Percentiles rank a stretch among this genome's conserved stretches.
Conservation (phyloP, 92 coral and sea anemone genomes). For the Porites divaricata region DNA sequence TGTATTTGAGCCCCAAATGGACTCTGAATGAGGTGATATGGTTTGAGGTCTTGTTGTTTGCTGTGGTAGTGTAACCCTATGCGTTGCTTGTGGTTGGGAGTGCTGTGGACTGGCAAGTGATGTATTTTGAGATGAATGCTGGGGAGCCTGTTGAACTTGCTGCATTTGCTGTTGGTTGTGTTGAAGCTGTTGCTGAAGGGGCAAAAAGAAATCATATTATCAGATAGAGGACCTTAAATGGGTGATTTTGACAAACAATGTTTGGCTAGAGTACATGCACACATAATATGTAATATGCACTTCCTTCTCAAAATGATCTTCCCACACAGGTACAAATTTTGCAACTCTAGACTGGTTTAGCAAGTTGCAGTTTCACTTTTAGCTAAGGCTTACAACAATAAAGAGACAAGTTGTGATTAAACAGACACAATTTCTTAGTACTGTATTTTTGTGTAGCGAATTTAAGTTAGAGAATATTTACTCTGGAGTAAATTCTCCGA, state of each 20-base stretch:
- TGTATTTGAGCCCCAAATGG: slow-evolving; percentile 86
- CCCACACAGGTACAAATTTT: too few relatives aligned
- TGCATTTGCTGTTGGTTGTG: slow-evolving; percentile 51
- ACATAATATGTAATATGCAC: too few relatives aligned
- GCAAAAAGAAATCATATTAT: background rate
- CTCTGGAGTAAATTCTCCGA: too few relatives aligned
- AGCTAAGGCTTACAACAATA: too few relatives aligned
- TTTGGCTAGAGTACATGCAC: too few relatives aligned
- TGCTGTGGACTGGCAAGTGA: slow-evolving; percentile 40
- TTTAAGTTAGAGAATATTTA: too few relatives aligned
- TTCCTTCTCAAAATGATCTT: too few relatives aligned
- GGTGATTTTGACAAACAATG: background rate
- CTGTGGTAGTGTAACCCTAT: slow-evolving; percentile 50
- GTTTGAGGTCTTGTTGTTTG: slow-evolving; percentile 72
- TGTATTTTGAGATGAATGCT: slow-evolving; percentile 36
- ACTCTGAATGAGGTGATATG: slow-evolving; percentile 71
- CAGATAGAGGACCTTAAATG: background rate
- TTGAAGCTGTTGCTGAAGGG: slow-evolving; percentile 42
- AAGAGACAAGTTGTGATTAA: too few relatives aligned
- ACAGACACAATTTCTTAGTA: too few relatives aligned
- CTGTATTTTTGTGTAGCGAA: too few relatives aligned
- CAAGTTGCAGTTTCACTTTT: too few relatives aligned
- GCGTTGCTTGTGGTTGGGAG: slow-evolving; percentile 37
- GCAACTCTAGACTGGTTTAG: too few relatives aligned
- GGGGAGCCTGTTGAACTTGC: slow-evolving; percentile 35